Evolutionary conservation across 2,113 vertebrate species (phyloP).

Genomic region (Callospermophilus lateralis): DNA sequence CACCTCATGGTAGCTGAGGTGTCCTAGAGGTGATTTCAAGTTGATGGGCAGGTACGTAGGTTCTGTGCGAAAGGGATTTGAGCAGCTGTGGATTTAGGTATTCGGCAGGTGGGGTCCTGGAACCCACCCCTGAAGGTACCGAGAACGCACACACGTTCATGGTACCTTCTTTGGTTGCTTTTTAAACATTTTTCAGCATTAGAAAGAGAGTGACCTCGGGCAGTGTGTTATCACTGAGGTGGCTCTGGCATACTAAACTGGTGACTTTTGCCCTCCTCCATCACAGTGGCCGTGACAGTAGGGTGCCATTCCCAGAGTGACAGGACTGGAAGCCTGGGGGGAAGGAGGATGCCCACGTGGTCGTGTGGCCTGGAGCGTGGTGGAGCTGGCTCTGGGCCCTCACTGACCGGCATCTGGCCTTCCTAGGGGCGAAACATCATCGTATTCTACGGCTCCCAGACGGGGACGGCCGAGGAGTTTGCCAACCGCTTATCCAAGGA

Average conservation of each 20-base stretch:
- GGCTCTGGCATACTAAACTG: neutral
- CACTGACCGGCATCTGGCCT: neutral
- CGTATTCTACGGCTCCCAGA: conserved; percentile 99
- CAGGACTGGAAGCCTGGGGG: neutral
- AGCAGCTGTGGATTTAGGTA: too few species aligned
- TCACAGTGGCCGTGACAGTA: neutral
- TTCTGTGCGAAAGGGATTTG: neutral
- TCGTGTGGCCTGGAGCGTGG: neutral
- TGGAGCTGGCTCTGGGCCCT: neutral
- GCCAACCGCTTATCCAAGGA: conserved; percentile 97
- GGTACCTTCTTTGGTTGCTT: too few species aligned
- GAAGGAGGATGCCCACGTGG: neutral
- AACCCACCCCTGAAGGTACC: too few species aligned
- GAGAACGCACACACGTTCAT: too few species aligned
- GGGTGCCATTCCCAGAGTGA: neutral
- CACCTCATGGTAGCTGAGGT: neutral
- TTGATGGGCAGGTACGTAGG: too few species aligned
- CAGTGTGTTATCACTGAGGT: neutral
- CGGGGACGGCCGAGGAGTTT: conserved; percentile 98
- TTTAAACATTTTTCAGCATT: neutral
- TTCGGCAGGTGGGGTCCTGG: too few species aligned
- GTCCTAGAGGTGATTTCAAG: neutral
- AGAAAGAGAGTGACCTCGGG: neutral
- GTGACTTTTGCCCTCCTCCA: neutral
- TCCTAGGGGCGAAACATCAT: conserved; percentile 95